phyloP scores from a whole-genome alignment of 64 coral and sea anemone genomes.

The Montipora cactus region DNA sequence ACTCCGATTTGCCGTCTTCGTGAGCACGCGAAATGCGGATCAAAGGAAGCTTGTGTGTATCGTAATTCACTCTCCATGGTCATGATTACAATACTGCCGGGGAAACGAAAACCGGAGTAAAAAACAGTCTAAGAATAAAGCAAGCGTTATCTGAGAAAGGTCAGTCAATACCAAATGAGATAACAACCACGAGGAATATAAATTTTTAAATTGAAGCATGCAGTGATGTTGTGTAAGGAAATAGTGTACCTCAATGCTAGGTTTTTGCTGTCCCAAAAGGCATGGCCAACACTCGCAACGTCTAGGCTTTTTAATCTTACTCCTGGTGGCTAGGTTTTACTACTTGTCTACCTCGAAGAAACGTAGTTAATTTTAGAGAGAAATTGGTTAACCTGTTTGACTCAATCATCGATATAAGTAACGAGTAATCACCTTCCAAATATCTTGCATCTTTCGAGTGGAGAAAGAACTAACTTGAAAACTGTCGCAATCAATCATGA shows the following conservation, averaged over 20 bases:
- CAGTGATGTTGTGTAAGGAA: not conserved
- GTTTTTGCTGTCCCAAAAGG: not conserved
- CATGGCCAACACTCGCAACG: too few relatives aligned
- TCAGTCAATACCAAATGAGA: conserved; percentile 14
- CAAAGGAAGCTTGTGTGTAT: too few relatives aligned
- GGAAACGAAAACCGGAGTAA: not conserved
- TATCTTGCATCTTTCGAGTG: not conserved
- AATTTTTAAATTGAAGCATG: not conserved
- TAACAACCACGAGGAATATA: not conserved
- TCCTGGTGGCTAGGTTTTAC: too few relatives aligned
- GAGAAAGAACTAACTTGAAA: not conserved
- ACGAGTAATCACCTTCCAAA: not conserved
- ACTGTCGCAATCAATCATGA: not conserved
- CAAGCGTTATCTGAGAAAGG: not conserved
- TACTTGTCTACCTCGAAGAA: not conserved
- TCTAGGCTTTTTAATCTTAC: too few relatives aligned
- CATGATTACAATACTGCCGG: not conserved
- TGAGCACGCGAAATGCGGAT: too few relatives aligned
- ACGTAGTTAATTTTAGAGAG: not conserved
- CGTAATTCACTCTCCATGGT: not conserved
- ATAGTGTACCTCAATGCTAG: not conserved
- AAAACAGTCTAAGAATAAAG: not conserved
- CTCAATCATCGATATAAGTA: not conserved
- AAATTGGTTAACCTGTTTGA: not conserved
- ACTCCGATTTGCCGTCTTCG: too few relatives aligned